Conservation (phyloP, 92 coral and sea anemone species). For the Parazoanthus swiftii region DNA sequence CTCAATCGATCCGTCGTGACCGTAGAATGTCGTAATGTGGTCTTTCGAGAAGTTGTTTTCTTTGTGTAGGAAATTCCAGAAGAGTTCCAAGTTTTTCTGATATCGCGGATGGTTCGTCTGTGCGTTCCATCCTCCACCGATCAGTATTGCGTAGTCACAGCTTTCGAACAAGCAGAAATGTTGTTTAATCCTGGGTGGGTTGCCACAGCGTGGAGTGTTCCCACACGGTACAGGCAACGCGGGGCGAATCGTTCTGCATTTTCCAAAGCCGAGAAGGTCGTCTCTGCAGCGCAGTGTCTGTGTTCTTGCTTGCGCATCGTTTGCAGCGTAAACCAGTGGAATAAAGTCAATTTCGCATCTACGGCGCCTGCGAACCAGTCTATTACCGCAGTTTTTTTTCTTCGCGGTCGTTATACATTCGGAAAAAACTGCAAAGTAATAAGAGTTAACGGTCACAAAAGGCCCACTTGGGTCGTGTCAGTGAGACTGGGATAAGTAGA, state of each 20-base stretch:
- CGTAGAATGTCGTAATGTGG: constrained; percentile 76
- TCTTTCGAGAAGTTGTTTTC: constrained; percentile 65
- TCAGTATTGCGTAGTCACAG: constrained; percentile 89
- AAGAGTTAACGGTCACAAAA: constrained; percentile 1
- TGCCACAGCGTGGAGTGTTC: constrained; percentile 74
- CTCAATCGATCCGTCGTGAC: constrained; percentile 77
- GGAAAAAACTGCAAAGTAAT: constrained; percentile 56
- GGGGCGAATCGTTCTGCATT: constrained; percentile 51
- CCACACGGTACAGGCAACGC: constrained; percentile 55
- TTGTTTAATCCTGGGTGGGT: constrained; percentile 34
- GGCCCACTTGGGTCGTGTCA: constrained; percentile 5
- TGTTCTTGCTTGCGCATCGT: constrained; percentile 45
- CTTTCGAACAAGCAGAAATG: constrained; percentile 54
- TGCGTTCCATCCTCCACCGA: constrained; percentile 87
- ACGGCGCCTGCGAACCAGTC: constrained; percentile 62
- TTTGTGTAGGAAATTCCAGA: constrained; percentile 76
- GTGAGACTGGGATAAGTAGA: constrained; percentile 8
- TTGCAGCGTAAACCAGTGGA: constrained; percentile 67
- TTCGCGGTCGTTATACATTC: constrained; percentile 88
- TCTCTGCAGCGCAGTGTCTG: constrained; percentile 76
- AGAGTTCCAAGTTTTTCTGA: constrained; percentile 64
- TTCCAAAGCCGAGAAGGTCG: constrained; percentile 64
- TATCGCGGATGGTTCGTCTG: constrained; percentile 70
- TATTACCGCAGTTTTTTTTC: constrained; percentile 79
- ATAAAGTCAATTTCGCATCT: constrained; percentile 90